Base-by-base conservation (phyloP, 2,888 invertebrate species). In the Aspidapion aeneum region DNA sequence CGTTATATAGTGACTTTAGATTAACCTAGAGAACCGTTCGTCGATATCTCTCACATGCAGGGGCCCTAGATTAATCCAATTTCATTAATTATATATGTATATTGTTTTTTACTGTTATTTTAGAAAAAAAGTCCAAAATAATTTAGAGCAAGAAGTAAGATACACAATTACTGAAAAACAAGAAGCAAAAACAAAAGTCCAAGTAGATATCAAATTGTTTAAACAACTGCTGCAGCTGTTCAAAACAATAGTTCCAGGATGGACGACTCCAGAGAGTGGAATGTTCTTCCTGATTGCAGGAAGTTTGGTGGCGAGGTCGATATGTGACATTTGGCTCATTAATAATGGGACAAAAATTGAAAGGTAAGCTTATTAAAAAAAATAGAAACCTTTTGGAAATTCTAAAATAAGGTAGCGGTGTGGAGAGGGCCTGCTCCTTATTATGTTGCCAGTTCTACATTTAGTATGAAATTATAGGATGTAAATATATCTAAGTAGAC, bases 301-400 rank as follows among this genome's bases (percentile, higher is more conserved):
- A 2, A 88, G 95, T 2, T 83, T 99, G 52, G 85, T 97, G 19
- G 89, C 93, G 1, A 85, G 98, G 70, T 97, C 98, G 0, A 85
- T 96, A 70, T 97, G 97, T 75, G 99, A 99, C 81, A 86, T 99
- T 60, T 99, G 97, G 96, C 89, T 98, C 84, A 99, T 99, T 71
- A 91, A 94, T 75, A 94, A 93, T 77, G 93, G 94, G 12, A 98
- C 98, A 1, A 85, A 91, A 61, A 89, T 98, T 72, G 98, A 98
- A 84, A 94, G 93, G 92, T 90, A 78, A 61, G 21, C 20, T 19
- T 20, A 18, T 12, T 51, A 59, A 16, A 1, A 50, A 51, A 18
- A 54, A 18, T 52, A 12, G 16, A 52, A 12, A 18, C 17, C 50
- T 49, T 57, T n/a, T n/a, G n/a, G n/a, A n/a, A n/a, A n/a, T n/a